Conservation (phyloP, 2,888 invertebrate genomes). For the Argyresthia goedartella region DNA sequence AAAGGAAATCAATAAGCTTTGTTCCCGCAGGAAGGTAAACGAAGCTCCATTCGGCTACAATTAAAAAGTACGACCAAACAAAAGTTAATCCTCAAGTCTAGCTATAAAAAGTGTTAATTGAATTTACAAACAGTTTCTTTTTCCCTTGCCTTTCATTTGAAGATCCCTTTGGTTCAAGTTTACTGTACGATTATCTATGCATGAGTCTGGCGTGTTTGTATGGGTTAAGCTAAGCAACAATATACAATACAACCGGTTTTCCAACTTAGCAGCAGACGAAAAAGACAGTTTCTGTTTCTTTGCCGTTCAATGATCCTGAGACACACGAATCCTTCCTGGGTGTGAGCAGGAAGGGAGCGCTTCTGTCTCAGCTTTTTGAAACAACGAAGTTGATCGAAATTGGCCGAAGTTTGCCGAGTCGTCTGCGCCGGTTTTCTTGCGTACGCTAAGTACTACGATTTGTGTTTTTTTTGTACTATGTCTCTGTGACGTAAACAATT, state of each 20-base stretch:
- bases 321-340: slow-evolving; percentile 21
- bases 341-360: slow-evolving; percentile 26
- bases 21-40: no score
- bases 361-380: not conserved
- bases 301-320: slow-evolving; percentile 62
- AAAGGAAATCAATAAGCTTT: no score
- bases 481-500: slow-evolving; percentile 48
- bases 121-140: no score
- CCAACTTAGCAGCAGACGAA: slow-evolving; percentile 38
- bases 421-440: slow-evolving; percentile 35
- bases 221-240: not conserved
- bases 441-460: no score
- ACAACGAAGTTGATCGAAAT: slow-evolving; percentile 20
- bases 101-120: no score
- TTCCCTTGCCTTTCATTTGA: not conserved
- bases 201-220: slow-evolving; percentile 26
- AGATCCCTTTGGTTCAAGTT: slow-evolving; percentile 22
- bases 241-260: slow-evolving; percentile 36
- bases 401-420: slow-evolving; percentile 36
- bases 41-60: no score
- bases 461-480: slow-evolving; percentile 29
- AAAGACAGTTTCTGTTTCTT: slow-evolving; percentile 52
- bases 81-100: no score
- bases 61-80: no score
- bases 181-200: slow-evolving; percentile 47